phyloP scores from a whole-genome alignment of 2,113 vertebrate genomes.

The Lonchura striata region DNA sequence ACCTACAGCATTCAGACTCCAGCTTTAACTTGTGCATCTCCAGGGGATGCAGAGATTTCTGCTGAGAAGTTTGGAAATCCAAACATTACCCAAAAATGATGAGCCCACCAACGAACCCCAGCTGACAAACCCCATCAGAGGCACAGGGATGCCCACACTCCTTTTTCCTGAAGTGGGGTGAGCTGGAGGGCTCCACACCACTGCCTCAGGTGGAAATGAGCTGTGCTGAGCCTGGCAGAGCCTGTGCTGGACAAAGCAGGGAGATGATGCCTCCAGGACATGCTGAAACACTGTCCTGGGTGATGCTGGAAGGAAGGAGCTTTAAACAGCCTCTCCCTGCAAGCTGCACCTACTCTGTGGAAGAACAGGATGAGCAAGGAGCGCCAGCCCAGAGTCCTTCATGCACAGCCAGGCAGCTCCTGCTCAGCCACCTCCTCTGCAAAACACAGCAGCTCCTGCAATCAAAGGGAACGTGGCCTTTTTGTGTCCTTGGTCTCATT shows the following conservation, averaged over 20 bases:
- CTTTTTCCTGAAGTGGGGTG: neutral
- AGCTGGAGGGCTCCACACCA: neutral
- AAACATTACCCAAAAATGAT: neutral
- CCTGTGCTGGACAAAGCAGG: neutral
- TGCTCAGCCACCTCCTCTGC: conserved; percentile 3
- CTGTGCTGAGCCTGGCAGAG: neutral
- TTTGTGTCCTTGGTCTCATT: conserved; percentile 55
- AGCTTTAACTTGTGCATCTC: neutral
- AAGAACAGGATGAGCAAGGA: neutral
- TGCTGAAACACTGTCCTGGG: neutral
- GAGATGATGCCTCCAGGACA: neutral
- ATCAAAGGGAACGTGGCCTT: neutral
- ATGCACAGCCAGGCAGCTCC: neutral
- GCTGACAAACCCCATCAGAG: neutral
- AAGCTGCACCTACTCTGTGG: neutral
- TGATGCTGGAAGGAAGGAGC: neutral
- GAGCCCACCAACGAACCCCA: neutral
- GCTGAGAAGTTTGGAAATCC: neutral
- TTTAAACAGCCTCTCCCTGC: neutral
- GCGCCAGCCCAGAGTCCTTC: neutral
- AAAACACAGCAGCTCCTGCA: neutral
- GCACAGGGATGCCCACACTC: neutral
- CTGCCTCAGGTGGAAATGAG: neutral
- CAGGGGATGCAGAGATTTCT: neutral
- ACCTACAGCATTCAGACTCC: neutral